A percentile compares a stretch with the other conserved stretches of the same genome.
phyloP scores from a whole-genome alignment of 64 coral and sea anemone genomes.

The Hydrozoanthus tunicans region DNA sequence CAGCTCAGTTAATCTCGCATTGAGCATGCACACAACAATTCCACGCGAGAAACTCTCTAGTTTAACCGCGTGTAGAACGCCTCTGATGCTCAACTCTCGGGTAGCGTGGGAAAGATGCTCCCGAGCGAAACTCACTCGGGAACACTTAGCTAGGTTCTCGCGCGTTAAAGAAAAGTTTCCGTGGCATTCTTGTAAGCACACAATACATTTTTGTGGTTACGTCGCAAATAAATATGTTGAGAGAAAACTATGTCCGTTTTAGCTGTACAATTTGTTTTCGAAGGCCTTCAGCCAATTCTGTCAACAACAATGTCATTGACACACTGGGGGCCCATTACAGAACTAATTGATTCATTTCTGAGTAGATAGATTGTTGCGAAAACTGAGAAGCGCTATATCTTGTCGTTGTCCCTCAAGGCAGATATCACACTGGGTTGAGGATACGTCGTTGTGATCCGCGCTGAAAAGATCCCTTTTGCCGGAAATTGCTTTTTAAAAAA shows the following conservation, averaged over 20 bases:
- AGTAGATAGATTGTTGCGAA: neutral
- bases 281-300: neutral
- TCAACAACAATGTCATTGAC: neutral
- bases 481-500: neutral
- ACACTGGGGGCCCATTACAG: neutral
- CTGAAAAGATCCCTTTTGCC: neutral
- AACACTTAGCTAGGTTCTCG: neutral
- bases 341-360: neutral
- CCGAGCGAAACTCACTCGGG: neutral
- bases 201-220: constrained; percentile 3
- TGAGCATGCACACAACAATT: too few relatives aligned
- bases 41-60: too few relatives aligned
- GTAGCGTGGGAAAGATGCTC: neutral
- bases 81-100: neutral
- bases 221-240: neutral
- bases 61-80: too few relatives aligned
- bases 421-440: neutral
- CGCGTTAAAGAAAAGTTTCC: neutral
- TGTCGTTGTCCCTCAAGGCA: constrained; percentile 2
- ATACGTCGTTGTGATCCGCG: neutral
- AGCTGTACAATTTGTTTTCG: neutral
- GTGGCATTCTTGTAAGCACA: neutral
- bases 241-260: constrained; percentile 17
- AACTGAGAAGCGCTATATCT: neutral
- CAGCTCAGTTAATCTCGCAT: too few relatives aligned